Base-by-base conservation (phyloP, 2,113 vertebrate species). In the Pan paniscus region DNA sequence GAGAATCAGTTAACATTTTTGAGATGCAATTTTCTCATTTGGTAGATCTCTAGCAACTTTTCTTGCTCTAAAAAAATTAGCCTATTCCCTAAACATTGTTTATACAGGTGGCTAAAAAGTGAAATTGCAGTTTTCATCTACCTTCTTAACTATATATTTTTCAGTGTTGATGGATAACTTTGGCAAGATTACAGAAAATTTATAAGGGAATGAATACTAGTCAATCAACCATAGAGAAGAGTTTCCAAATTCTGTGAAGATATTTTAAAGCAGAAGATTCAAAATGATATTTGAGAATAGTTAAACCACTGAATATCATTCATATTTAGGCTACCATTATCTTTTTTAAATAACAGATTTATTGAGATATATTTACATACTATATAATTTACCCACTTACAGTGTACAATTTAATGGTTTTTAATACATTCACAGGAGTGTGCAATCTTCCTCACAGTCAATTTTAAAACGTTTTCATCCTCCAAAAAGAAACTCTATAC, bases 241-340 rank as follows among this genome's bases (percentile, higher is more conserved):
- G 35, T 76, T 76, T 76, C 18, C 17, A 90, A 90, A 55, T n/a
- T 68, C 43, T 52, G 43, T 79, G 20, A 84, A 48, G 35, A 52
- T 61, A 87, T 67, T 91, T 75, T 46, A 86, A 81, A 80, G 70
- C 68, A 93, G 64, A 83, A 81, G 22, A 72, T 72, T 95, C 75
- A 72, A 88, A 88, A 16, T 35, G 14, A 35, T 88, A 46, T 76
- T 80, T 79, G 46, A 73, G 61, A 72, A 52, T 50, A 84, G 14
- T 80, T 43, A 91, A 92, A 32, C 32, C 38, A 40, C 6, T 52
- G 7, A 61, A 35, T 10, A 72, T n/a, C 25, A 43, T 38, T 83
- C 46, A 95, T 78, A 55, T 87, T 78, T 20, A 46, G 10, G 22
- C 27, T 83, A n/a, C 43, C 32, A 81, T 75, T 80, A 68, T 22